Evolutionary conservation across 37 sponge, comb jelly and placozoan genomes (phyloP), one percentile per base, ranked within the genome.

Genomic region (Spongia lamella): DNA sequence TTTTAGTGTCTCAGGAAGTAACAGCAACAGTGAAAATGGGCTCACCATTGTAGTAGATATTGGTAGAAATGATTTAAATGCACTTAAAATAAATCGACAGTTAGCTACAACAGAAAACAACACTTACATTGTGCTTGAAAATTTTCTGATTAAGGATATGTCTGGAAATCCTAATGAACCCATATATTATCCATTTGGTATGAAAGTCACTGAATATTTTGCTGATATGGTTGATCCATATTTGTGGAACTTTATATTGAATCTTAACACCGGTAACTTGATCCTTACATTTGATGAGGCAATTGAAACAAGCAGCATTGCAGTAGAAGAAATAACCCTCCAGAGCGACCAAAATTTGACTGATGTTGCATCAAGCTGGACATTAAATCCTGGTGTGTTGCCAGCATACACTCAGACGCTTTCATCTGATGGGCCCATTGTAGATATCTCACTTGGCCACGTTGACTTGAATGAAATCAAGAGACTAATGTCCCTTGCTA

Each of bases 231-330:
- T 40, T 4, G 14, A 6, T 56, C 85, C 85, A 1, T 84, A 74
- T 53, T 69, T 92, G 7, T 62, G 84, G 14, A 61, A 61, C 24
- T 92, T 81, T 72, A 79, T 78, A 35, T 74, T 92, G 0, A 76
- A 92, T 50, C 71, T 92, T 40, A 78, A 94, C 53, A 51, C 70
- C 3, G 88, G 91, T 0, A 53, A 78, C 37, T 71, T 94, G 19
- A 60, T 79, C 7, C 81, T 94, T 11, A 86, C 90, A 11, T 94
- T 94, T 72, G 91, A 90, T 68, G 92, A 94, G 77, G 90, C 91
- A 11, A 86, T 94, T 1, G 83, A 84, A 25, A 79, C 81, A 3
- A 27, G 63, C 14, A 75, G 61, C 38, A 72, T 94, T 3, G 33
- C 61, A 61, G 80, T 94, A 2, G 66, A 47, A 27, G 75, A 79